Conservation (phyloP, 1,140 invertebrate species). For the Diorhabda sublineata region DNA sequence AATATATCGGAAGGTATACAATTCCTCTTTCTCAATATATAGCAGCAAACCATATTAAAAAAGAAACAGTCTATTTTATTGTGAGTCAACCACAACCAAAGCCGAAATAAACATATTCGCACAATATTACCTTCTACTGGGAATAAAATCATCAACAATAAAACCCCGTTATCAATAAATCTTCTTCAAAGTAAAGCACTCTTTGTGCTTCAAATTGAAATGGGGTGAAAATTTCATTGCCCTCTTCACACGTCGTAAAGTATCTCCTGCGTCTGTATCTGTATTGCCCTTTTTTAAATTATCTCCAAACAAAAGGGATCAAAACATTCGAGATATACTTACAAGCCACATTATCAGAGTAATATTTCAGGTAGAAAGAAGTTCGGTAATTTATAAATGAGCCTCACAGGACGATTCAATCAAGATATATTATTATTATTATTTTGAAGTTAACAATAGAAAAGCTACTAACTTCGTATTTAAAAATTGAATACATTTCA, state of each 20-base stretch:
- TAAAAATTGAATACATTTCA: no score
- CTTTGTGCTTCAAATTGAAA: slow-evolving; percentile 32
- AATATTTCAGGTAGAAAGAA: neutral
- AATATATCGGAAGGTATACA: no score
- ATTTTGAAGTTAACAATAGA: no score
- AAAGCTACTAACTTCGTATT: no score
- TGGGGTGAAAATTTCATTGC: slow-evolving; percentile 37
- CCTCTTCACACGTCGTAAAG: slow-evolving; percentile 35
- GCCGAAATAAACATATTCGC: slow-evolving; percentile 3
- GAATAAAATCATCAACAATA: neutral
- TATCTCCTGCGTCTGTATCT: slow-evolving; percentile 7
- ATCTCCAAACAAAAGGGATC: slow-evolving; percentile 25
- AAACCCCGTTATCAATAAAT: slow-evolving; percentile 17
- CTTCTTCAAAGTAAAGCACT: slow-evolving; percentile 20
- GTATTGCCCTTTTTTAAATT: slow-evolving; percentile 32
- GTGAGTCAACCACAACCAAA: neutral
- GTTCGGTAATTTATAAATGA: no score
- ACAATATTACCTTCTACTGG: neutral
- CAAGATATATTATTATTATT: no score
- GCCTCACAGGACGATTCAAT: no score
- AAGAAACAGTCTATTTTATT: no score
- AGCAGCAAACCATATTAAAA: no score
- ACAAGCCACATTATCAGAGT: slow-evolving; percentile 13
- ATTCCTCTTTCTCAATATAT: no score
- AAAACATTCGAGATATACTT: slow-evolving; percentile 13